Evolutionary conservation across 2,888 invertebrate species (phyloP), one percentile per base, ranked within the genome.

Genomic region (Phengaris arion): DNA sequence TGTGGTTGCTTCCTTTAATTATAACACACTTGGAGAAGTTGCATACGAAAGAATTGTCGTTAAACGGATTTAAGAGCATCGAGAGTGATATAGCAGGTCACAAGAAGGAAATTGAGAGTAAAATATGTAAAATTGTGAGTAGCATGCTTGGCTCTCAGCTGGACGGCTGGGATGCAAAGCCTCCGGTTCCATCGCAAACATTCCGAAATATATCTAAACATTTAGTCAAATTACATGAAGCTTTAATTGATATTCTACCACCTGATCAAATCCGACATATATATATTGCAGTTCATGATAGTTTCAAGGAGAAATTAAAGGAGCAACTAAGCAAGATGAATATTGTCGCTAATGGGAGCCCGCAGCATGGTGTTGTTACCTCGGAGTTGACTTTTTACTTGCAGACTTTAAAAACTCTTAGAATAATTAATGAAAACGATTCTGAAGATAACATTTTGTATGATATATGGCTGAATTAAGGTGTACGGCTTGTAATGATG

Each of bases 321-420:
- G 97, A 97, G 83, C 97, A 98, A 86, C 93, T 99, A 81, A 86
- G 95, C 4, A 96, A 96, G 87, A 96, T 98, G 94, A 98, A 98
- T 85, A 97, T 99, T 81, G 96, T 96, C 76, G 98, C 98, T 82
- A 98, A 99, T 92, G 98, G 98, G n/a, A 98, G 98, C 73, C 99
- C 99, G 2, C 98, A 98, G 86, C 98, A 99, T 87, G 98, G 98
- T 68, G 96, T 98, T 75, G 98, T 98, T n/a, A 98, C 97, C 55
- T 97, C 98, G 9, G 98, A 98, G 92, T 91, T 98, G 84, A 97
- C 97, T 78, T 98, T 98, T 91, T 98, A 98, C 88, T 94, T 97
- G 83, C 97, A 98, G 91, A 98, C 97, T 76, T 94, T 98, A 82
- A 96, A 96, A 85, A 96, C 96, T 81, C 92, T 98, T 54, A 96